phyloP scores from a whole-genome alignment of 2,113 vertebrate species.

The Platycercus adscitus region DNA sequence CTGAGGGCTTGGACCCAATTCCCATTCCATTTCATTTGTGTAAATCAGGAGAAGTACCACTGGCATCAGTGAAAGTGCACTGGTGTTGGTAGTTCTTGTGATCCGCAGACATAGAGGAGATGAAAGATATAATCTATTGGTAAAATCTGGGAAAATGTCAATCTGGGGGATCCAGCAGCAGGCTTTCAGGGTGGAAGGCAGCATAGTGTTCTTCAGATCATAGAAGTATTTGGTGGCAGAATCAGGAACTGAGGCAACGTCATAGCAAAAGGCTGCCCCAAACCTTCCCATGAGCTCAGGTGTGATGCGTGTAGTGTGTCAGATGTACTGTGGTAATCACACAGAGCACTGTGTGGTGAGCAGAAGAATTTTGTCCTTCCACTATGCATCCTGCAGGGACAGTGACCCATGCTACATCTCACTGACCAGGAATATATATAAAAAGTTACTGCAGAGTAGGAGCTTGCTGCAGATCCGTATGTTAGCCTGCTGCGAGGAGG shows the following conservation, averaged over 20 bases:
- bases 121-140: neutral
- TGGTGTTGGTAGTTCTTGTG: neutral
- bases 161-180: neutral
- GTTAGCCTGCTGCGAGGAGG: neutral
- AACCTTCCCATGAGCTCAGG: neutral
- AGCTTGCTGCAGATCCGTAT: rapidly evolving
- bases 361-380: neutral
- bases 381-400: neutral
- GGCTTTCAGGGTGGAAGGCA: neutral
- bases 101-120: neutral
- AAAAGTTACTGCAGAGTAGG: neutral
- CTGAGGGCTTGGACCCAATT: neutral
- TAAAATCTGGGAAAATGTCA: neutral
- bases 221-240: neutral
- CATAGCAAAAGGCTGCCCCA: neutral
- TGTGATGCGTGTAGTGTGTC: neutral
- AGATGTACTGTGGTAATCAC: neutral
- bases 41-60: conserved; percentile 15
- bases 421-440: rapidly evolving
- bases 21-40: conserved; percentile 15
- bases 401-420: neutral
- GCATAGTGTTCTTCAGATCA: neutral
- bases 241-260: neutral
- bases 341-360: neutral
- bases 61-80: neutral